Conservation (phyloP, 1,140 invertebrate genomes). For the Bactericera cockerelli region DNA sequence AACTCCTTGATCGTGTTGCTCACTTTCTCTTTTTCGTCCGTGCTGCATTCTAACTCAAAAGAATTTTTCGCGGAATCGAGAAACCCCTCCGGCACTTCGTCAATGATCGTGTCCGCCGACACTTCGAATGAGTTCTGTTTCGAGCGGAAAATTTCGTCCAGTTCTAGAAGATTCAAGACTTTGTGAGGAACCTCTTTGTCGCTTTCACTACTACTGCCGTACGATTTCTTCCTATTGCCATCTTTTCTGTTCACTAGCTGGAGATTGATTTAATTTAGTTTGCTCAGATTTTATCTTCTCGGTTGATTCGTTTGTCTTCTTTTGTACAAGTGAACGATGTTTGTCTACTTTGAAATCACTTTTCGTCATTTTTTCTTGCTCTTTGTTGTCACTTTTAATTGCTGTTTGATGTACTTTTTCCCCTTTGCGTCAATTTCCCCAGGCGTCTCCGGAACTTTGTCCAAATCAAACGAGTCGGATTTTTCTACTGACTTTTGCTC, state of each 20-base stretch:
- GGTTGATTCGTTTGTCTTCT: background rate
- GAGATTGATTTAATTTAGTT: too few relatives aligned
- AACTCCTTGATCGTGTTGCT: slow-evolving; percentile 1
- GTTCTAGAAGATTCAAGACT: background rate
- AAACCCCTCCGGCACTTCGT: slow-evolving; percentile 6
- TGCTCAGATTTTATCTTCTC: background rate
- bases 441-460: background rate
- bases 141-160: background rate
- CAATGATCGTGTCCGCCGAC: background rate
- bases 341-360: background rate
- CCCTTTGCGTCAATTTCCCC: background rate
- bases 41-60: background rate
- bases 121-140: slow-evolving; percentile 8
- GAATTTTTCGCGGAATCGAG: slow-evolving; percentile 5
- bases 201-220: background rate
- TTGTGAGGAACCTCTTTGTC: background rate
- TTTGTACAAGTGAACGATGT: too few relatives aligned
- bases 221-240: background rate
- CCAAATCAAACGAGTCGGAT: background rate
- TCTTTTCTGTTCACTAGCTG: too few relatives aligned
- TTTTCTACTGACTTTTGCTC: background rate
- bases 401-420: too few relatives aligned
- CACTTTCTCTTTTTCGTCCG: background rate
- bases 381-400: too few relatives aligned
- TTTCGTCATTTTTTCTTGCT: background rate